Conservation (phyloP, 2,888 invertebrate genomes). For the Artemia sinica region DNA sequence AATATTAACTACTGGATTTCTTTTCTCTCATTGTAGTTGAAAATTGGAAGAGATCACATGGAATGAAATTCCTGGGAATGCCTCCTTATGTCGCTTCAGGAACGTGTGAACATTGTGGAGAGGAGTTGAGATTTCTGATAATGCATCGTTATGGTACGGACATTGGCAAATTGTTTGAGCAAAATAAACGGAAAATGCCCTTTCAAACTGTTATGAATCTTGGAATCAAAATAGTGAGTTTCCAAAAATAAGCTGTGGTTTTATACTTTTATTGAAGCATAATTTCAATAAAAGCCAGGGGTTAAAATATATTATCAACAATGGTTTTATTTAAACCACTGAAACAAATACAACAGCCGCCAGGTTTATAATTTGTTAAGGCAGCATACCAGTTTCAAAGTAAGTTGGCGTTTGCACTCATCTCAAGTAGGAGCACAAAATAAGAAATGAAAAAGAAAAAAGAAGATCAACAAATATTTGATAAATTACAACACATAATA, state of each 20-base stretch:
- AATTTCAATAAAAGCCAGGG: slow-evolving; percentile 4
- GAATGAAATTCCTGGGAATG: slow-evolving; percentile 57
- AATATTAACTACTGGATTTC: too few species aligned
- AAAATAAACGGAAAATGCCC: slow-evolving; percentile 47
- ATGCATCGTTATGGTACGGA: slow-evolving; percentile 75
- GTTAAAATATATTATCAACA: too few species aligned
- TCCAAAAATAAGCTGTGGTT: background rate
- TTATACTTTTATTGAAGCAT: background rate
- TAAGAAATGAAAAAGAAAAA: too few species aligned
- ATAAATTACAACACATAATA: too few species aligned
- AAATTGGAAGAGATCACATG: slow-evolving; percentile 45
- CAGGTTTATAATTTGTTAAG: too few species aligned
- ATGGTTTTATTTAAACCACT: too few species aligned
- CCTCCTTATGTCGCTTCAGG: slow-evolving; percentile 79
- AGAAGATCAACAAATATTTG: too few species aligned
- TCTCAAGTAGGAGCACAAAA: too few species aligned
- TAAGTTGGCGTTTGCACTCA: too few species aligned
- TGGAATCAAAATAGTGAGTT: slow-evolving; percentile 59
- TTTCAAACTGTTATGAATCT: slow-evolving; percentile 59
- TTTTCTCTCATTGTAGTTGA: slow-evolving; percentile 40
- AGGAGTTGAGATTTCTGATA: slow-evolving; percentile 78
- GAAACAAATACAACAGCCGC: too few species aligned
- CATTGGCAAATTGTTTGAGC: slow-evolving; percentile 50
- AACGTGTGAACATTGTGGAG: slow-evolving; percentile 52
- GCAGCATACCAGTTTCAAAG: too few species aligned